Conservation (phyloP, 2,113 vertebrate species). For the Ammodytes marinus region DNA sequence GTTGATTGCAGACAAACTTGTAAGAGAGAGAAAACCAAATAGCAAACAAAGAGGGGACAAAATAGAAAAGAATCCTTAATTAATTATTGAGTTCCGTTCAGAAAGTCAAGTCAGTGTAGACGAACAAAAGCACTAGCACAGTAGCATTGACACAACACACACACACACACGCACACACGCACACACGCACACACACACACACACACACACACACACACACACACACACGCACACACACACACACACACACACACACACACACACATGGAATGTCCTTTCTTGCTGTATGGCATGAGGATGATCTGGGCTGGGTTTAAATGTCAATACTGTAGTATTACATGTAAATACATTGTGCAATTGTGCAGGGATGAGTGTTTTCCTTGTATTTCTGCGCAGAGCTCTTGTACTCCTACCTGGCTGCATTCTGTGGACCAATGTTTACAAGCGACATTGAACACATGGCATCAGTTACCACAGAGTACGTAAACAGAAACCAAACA, state of each 20-base stretch:
- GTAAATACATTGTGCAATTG: slow-evolving; percentile 42
- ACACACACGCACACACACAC: not conserved
- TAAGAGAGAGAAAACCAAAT: slow-evolving; percentile 75
- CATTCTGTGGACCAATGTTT: slow-evolving; percentile 63
- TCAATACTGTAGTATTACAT: slow-evolving; percentile 59
- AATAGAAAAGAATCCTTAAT: slow-evolving; percentile 85
- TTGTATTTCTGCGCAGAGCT: slow-evolving; percentile 34
- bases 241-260: slow-evolving; percentile 18
- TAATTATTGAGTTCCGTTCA: slow-evolving; percentile 78
- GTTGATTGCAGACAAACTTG: slow-evolving; percentile 84
- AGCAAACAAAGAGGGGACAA: slow-evolving; percentile 82
- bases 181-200: slow-evolving; percentile 1
- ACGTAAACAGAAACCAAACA: slow-evolving; percentile 59
- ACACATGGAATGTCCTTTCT: slow-evolving; percentile 36
- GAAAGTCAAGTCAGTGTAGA: slow-evolving; percentile 77
- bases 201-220: slow-evolving; percentile 30
- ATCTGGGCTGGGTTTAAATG: slow-evolving; percentile 43
- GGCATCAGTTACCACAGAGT: slow-evolving; percentile 69
- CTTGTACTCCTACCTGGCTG: slow-evolving; percentile 43
- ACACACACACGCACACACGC: slow-evolving; percentile 28
- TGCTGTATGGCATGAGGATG: slow-evolving; percentile 53
- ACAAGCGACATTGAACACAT: slow-evolving; percentile 73
- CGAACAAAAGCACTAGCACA: slow-evolving; percentile 56
- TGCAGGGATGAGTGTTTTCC: slow-evolving; percentile 17
- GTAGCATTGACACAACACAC: slow-evolving; percentile 34